Evolutionary conservation across 2,888 invertebrate genomes (phyloP).

Genomic region (Drosophila antonietae): DNA sequence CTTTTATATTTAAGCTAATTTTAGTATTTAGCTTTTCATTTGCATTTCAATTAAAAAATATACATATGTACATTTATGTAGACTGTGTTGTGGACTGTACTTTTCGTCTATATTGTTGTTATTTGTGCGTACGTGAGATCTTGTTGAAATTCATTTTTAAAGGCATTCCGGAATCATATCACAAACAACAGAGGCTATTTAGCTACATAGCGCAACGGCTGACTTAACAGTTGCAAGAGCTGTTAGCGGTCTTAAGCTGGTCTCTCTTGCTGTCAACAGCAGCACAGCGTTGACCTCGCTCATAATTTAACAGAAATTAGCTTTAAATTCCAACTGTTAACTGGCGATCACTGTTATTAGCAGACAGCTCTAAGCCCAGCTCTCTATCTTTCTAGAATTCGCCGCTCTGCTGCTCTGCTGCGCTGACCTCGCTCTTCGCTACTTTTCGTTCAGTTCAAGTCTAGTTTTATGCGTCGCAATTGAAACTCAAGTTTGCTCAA

Average conservation of each 20-base stretch:
- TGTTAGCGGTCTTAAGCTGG: slow-evolving; percentile 19
- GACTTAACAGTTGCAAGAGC: slow-evolving; percentile 3
- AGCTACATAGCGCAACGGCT: background rate
- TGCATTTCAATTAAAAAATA: slow-evolving; percentile 72
- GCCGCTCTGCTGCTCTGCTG: slow-evolving; percentile 20
- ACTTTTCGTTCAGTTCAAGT: slow-evolving; percentile 43
- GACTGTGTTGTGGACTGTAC: slow-evolving; percentile 42
- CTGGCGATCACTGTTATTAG: slow-evolving; percentile 11
- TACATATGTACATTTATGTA: slow-evolving; percentile 18
- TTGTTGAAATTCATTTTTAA: slow-evolving; percentile 18
- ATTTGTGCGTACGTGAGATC: slow-evolving; percentile 30
- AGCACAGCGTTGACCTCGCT: slow-evolving; percentile 4
- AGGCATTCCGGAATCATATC: background rate
- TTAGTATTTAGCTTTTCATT: slow-evolving; percentile 76
- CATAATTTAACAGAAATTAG: background rate
- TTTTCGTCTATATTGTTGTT: slow-evolving; percentile 24
- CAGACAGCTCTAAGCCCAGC: slow-evolving; percentile 33
- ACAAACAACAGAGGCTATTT: slow-evolving; percentile 11
- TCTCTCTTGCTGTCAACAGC: slow-evolving; percentile 7
- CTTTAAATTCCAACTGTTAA: slow-evolving; percentile 8
- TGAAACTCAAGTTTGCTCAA: slow-evolving; percentile 63
- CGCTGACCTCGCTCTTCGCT: slow-evolving; percentile 51
- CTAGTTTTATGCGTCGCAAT: slow-evolving; percentile 62
- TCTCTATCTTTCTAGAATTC: slow-evolving; percentile 5
- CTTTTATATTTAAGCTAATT: slow-evolving; percentile 71